Base-by-base conservation (phyloP, 2,888 invertebrate genomes). In the Scaptomyza parva region DNA sequence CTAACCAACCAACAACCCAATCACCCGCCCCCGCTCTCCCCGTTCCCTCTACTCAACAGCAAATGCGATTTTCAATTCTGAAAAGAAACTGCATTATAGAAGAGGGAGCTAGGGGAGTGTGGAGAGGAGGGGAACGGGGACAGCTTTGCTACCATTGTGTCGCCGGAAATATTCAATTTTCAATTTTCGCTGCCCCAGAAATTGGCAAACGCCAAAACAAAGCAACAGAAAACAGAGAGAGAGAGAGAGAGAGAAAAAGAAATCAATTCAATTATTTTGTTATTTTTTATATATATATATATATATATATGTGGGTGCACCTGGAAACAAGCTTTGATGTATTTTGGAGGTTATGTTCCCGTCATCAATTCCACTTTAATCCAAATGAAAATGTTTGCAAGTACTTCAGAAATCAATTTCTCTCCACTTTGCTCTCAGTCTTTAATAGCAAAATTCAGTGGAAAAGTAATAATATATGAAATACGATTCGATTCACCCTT, bases 111-210 rank as follows among this genome's bases (percentile, higher is more conserved):
- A n/a, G n/a, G n/a, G n/a, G n/a, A 5, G 5, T 18, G 20, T 9
- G 14, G 11, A 30, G 28, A 3, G 7, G 24, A 4, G 4, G 24
- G 4, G 8, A 8, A 1, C 2, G 20, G 26, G 12, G 33, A 9
- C 17, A 3, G 28, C 26, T 58, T 55, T 52, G 40, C 41, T 57
- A 24, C 61, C 82, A 80, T 80, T 86, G 83, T 86, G 87, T 86
- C 85, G 87, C 84, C 88, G 88, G 86, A 87, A 85, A 85, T 87
- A 87, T 87, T 83, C 86, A 87, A 87, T 83, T 83, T 87, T 82
- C 85, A 77, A 82, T 86, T 82, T 87, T 85, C 77, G 61, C 61
- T 82, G 62, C 60, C 78, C 78, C 82, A 82, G 78, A 84, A 78
- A 78, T 84, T 79, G 85, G 82, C 85, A 74, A 85, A 78, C 70